These are phyloP conservation scores for Drosophila kanapiae DNA, from an alignment of 1,140 invertebrate species.

Conservation along the genomic window DNA sequence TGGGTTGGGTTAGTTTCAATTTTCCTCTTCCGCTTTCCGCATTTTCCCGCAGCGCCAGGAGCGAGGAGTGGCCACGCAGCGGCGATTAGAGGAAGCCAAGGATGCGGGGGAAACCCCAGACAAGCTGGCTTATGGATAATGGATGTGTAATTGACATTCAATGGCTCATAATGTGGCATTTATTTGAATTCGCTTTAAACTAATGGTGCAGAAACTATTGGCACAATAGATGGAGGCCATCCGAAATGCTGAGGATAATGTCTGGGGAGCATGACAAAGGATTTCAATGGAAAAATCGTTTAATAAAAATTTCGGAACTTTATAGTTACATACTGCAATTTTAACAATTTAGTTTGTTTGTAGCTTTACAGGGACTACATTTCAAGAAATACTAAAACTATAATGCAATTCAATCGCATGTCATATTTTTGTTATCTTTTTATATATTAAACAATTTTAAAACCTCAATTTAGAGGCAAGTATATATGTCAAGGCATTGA, in stretches of 20 bases:
- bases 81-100: conserved; percentile 12
- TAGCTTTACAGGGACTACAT: no score
- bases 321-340: neutral
- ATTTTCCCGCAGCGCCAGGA: conserved; percentile 24
- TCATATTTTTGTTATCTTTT: no score
- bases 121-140: conserved; percentile 45
- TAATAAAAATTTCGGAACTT: neutral
- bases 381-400: no score
- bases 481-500: no score
- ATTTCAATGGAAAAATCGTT: neutral
- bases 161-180: conserved; percentile 71
- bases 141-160: conserved; percentile 72
- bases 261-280: conserved; percentile 6
- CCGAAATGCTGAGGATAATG: conserved; percentile 13
- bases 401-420: no score
- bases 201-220: conserved; percentile 53
- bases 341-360: neutral
- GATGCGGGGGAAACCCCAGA: neutral
- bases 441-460: no score
- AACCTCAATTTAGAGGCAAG: no score
- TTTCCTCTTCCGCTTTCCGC: conserved; percentile 63
- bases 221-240: neutral
- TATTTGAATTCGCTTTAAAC: conserved; percentile 65
- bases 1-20: conserved; percentile 82
- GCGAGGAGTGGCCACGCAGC: conserved; percentile 45